Conservation (phyloP, 2,888 invertebrate genomes). For the Leptothorax acervorum region DNA sequence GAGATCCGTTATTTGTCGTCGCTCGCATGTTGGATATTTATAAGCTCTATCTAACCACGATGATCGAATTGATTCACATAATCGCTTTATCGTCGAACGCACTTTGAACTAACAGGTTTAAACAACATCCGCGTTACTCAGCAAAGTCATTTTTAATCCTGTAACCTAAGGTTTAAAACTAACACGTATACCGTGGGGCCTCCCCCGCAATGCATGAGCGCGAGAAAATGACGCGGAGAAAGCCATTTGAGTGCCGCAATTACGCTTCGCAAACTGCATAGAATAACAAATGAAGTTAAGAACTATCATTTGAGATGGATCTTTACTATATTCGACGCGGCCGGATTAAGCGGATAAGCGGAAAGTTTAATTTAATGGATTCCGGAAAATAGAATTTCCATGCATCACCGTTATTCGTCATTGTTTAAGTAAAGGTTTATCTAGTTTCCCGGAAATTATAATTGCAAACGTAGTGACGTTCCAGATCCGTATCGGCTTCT, state of each 20-base stretch:
- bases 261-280: slow-evolving; percentile 10
- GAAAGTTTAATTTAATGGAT: slow-evolving; percentile 29
- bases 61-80: slow-evolving; percentile 30
- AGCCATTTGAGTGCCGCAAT: slow-evolving; percentile 15
- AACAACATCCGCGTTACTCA: background rate
- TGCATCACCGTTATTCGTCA: slow-evolving; percentile 14
- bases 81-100: slow-evolving; percentile 15
- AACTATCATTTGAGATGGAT: slow-evolving; percentile 33
- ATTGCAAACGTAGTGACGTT: slow-evolving; percentile 31
- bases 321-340: background rate
- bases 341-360: slow-evolving; percentile 14
- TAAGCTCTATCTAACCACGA: slow-evolving; percentile 18
- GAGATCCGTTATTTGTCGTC: slow-evolving; percentile 27
- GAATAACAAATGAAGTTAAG: slow-evolving; percentile 38
- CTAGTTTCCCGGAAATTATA: slow-evolving; percentile 25
- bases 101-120: slow-evolving; percentile 23
- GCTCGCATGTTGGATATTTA: slow-evolving; percentile 19
- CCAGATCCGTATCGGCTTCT: slow-evolving; percentile 11
- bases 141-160: background rate
- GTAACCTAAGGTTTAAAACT: background rate
- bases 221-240: slow-evolving; percentile 23
- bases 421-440: slow-evolving; percentile 35
- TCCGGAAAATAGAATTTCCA: slow-evolving; percentile 19
- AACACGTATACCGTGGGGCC: background rate
- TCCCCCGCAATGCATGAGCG: background rate